Percentiles rank a stretch among this genome's conserved stretches.
Conservation (phyloP, 1,140 invertebrate species). For the Trachelipus rathkii region DNA sequence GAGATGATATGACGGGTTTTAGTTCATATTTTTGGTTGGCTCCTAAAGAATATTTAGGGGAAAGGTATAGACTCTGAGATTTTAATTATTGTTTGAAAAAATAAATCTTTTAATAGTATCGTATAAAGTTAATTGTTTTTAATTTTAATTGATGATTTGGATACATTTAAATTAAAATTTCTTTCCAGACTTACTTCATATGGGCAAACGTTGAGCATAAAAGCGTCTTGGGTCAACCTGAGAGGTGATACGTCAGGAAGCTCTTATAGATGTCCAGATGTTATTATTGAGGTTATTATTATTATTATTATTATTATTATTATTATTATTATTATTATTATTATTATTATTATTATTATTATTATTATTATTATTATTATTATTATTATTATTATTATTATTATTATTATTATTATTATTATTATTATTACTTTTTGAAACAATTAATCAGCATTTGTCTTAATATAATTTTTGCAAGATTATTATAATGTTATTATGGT, state of each 20-base stretch:
- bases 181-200: slow-evolving; percentile 65
- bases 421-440: too few relatives aligned
- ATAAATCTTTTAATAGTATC: too few relatives aligned
- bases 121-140: too few relatives aligned
- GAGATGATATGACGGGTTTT: slow-evolving; percentile 63
- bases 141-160: slow-evolving; percentile 51
- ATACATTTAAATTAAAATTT: slow-evolving; percentile 53
- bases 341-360: slow-evolving; percentile 20
- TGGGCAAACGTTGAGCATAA: slow-evolving; percentile 72
- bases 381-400: slow-evolving; percentile 28
- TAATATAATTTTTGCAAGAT: too few relatives aligned
- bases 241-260: slow-evolving; percentile 82
- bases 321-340: too few relatives aligned
- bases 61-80: slow-evolving; percentile 51
- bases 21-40: slow-evolving; percentile 72
- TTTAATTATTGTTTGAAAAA: too few relatives aligned
- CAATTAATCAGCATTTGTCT: too few relatives aligned
- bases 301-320: too few relatives aligned
- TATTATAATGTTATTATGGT: too few relatives aligned
- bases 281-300: slow-evolving; percentile 66
- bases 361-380: slow-evolving; percentile 17
- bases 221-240: slow-evolving; percentile 76
- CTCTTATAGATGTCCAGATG: slow-evolving; percentile 74
- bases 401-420: slow-evolving; percentile 22
- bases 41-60: background rate